phyloP scores from a whole-genome alignment of 1,140 invertebrate genomes.

The Pectinophora gossypiella region DNA sequence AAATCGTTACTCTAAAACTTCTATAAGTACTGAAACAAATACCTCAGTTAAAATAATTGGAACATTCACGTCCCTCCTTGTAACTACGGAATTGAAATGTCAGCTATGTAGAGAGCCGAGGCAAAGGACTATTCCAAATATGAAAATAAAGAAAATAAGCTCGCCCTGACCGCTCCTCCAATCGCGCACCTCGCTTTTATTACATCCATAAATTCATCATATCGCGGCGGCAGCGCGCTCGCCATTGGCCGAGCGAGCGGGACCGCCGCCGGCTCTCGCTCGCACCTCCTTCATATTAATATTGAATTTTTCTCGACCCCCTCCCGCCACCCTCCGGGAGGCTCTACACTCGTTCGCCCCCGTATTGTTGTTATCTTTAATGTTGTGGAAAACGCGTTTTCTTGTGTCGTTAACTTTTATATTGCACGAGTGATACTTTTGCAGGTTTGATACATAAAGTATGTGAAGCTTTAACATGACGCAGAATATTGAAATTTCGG shows the following conservation, averaged over 20 bases:
- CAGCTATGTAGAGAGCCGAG: constrained; percentile 21
- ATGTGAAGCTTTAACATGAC: constrained; percentile 32
- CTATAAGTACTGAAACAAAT: too few relatives aligned
- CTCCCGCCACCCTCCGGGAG: constrained; percentile 67
- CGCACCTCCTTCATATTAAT: constrained; percentile 78
- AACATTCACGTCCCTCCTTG: neutral
- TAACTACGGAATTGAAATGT: constrained; percentile 28
- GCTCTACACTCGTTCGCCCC: constrained; percentile 69
- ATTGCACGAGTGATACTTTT: constrained; percentile 75
- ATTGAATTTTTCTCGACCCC: constrained; percentile 78
- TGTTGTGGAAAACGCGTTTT: constrained; percentile 76
- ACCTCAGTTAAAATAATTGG: too few relatives aligned
- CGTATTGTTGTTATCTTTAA: constrained; percentile 75
- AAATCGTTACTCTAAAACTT: neutral
- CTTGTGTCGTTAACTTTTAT: constrained; percentile 76
- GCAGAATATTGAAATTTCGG: too few relatives aligned
- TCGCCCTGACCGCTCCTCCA: constrained; percentile 68
- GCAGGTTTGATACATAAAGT: constrained; percentile 69
- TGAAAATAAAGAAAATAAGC: constrained; percentile 75
- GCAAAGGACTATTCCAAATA: constrained; percentile 59
- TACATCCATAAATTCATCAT: constrained; percentile 80
- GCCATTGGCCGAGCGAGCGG: constrained; percentile 73
- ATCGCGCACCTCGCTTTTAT: constrained; percentile 76
- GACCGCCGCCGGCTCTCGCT: constrained; percentile 62
- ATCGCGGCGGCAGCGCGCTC: constrained; percentile 66